Evolutionary conservation across 2,113 vertebrate species (phyloP).

Genomic region (Calyptomena viridis): DNA sequence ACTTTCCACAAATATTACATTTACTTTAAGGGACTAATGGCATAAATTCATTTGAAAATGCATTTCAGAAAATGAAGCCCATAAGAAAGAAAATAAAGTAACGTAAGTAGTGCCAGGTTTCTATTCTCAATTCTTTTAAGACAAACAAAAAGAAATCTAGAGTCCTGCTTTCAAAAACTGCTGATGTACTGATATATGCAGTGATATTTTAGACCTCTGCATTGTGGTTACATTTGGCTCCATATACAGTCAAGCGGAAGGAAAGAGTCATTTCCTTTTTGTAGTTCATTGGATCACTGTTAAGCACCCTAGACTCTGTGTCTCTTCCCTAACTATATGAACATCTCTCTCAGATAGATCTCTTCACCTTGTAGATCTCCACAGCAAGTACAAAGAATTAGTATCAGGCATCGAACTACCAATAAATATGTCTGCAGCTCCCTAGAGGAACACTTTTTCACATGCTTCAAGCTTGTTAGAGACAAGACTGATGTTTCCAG

Average conservation of each 20-base stretch:
- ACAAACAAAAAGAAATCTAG: neutral
- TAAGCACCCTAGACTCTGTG: neutral
- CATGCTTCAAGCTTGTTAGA: neutral
- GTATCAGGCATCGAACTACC: accelerated
- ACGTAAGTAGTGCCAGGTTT: neutral
- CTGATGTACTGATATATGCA: neutral
- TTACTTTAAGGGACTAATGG: neutral
- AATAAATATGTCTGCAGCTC: neutral
- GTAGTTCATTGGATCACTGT: neutral
- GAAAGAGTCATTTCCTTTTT: accelerated
- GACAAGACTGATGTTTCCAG: neutral
- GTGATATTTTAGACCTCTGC: neutral
- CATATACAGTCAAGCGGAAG: neutral
- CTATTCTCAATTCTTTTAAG: neutral
- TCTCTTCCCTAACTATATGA: neutral
- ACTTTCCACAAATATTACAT: neutral
- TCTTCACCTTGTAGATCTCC: neutral
- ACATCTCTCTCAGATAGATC: neutral
- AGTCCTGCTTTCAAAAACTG: neutral
- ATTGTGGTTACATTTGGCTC: neutral
- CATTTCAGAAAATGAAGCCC: neutral
- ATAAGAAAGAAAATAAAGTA: neutral
- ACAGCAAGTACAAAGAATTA: neutral
- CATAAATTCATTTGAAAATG: neutral
- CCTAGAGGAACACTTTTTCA: neutral